A percentile compares a stretch with the other conserved stretches of the same genome.
Conservation (phyloP, 2,888 invertebrate species). For the Zootermopsis nevadensis region DNA sequence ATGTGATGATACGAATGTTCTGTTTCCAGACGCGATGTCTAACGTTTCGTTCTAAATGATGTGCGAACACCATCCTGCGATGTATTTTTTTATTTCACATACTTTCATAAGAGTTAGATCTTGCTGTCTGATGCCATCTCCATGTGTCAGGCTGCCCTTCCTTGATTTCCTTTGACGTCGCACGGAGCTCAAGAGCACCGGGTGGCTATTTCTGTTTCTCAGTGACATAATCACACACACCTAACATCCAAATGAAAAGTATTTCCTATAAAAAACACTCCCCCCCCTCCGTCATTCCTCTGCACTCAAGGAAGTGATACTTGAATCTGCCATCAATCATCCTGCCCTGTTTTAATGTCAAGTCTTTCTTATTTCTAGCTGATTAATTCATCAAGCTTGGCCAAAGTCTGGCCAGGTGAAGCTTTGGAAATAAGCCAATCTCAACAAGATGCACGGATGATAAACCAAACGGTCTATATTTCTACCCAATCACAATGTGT, state of each 20-base stretch:
- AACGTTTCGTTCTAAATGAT: conserved; percentile 39
- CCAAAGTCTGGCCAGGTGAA: conserved; percentile 23
- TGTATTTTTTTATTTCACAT: conserved; percentile 31
- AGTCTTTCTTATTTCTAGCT: conserved; percentile 43
- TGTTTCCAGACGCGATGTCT: not conserved
- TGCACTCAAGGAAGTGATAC: conserved; percentile 22
- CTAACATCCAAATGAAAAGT: conserved; percentile 37
- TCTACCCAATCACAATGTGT: conserved; percentile 14
- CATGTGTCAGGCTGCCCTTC: conserved; percentile 23
- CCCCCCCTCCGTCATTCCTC: not conserved
- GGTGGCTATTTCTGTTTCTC: conserved; percentile 32
- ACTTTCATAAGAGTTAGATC: conserved; percentile 31
- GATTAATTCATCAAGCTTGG: conserved; percentile 48
- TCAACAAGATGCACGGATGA: conserved; percentile 45
- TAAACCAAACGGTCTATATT: conserved; percentile 2
- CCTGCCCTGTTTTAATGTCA: conserved; percentile 40
- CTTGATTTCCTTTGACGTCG: conserved; percentile 41
- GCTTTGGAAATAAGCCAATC: conserved; percentile 41
- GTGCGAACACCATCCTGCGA: conserved; percentile 31
- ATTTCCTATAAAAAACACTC: conserved; percentile 13
- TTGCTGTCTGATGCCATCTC: conserved; percentile 33
- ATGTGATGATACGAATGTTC: conserved; percentile 12
- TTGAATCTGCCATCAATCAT: conserved; percentile 50
- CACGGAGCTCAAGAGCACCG: not conserved
- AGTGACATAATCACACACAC: conserved; percentile 36